These are phyloP conservation scores for Lepus oiostolus DNA, from an alignment of 2,797 vertebrate species.

Conservation along the genomic window DNA sequence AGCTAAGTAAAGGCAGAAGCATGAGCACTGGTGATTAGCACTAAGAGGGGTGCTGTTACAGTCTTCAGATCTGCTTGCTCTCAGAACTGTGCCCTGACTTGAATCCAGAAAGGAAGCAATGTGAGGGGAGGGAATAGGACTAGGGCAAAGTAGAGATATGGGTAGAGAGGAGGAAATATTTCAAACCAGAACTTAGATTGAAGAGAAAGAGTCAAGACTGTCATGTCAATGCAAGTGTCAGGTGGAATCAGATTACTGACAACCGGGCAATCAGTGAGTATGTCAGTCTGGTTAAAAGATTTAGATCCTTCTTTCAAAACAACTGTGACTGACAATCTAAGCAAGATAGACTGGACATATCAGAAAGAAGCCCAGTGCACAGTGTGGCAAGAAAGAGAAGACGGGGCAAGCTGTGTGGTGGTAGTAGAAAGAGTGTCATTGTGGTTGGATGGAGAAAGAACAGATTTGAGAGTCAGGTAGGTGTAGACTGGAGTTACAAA, in stretches of 20 bases:
- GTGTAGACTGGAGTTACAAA: too few relatives aligned
- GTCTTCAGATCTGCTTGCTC: background rate
- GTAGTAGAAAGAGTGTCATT: too few relatives aligned
- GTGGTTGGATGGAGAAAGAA: too few relatives aligned
- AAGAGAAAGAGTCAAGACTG: background rate
- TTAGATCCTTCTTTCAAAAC: constrained; percentile 8
- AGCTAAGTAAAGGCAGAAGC: background rate
- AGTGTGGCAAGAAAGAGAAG: background rate
- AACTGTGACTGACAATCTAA: background rate
- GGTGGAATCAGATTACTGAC: background rate
- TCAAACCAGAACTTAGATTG: background rate
- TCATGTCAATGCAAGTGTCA: background rate
- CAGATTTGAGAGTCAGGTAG: too few relatives aligned
- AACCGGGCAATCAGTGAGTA: background rate
- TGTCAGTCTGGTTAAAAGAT: background rate
- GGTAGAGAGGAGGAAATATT: background rate
- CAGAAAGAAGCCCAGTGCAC: background rate
- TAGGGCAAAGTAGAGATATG: background rate
- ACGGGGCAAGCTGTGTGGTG: too few relatives aligned
- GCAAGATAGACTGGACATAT: too few relatives aligned
- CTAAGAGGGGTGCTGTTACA: too few relatives aligned
- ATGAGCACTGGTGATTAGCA: background rate
- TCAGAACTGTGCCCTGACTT: background rate
- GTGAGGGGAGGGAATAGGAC: background rate
- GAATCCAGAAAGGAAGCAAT: background rate